Base-by-base conservation (phyloP, 2,113 vertebrate species). In the Camelus dromedarius region DNA sequence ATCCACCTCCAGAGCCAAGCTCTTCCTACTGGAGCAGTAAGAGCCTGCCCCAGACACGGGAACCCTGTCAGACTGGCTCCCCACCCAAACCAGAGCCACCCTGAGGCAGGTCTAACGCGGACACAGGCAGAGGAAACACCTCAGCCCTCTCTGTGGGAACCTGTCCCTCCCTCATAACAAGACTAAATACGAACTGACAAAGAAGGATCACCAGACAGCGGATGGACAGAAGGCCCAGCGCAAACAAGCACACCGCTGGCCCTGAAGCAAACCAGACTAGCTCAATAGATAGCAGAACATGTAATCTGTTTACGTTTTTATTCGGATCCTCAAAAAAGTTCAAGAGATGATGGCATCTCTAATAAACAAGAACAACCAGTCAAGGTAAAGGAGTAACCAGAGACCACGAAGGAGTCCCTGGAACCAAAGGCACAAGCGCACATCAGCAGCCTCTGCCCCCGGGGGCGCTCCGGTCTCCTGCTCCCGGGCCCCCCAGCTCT, bases 191-290 rank as follows among this genome's bases (percentile, higher is more conserved):
- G 26, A 95, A 54, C n/a, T 54, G 24, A 58, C 54, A 69, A 85
- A 67, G 52, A 77, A 64, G 16, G 11, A 48, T 26, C 73, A 30
- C 35, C 19, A 79, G 62, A 32, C n/a, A 70, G 18, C 22, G 70
- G 52, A 85, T 69, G 60, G 76, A 82, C 83, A 84, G 50, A 83
- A 89, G 15, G 20, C 38, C 62, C 62, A 58, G 67, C 18, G 52
- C 54, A 38, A 58, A 16, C 54, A 60, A 52, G 46, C 26, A 85
- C 18, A 93, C n/a, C n/a, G 86, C 35, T 48, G 60, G 67, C 38
- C 22, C 24, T 86, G 26, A 92, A 88, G 79, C 56, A 92, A 81
- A 64, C 48, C 50, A 91, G 72, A 86, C 46, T 38, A 93, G 50
- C 46, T 81, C 52, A 64, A 32, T 26, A 85, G 69, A 24, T 11